Evolutionary conservation across 2,888 invertebrate species (phyloP), one percentile per base, ranked within the genome.

Genomic region (Pheosia gnoma): DNA sequence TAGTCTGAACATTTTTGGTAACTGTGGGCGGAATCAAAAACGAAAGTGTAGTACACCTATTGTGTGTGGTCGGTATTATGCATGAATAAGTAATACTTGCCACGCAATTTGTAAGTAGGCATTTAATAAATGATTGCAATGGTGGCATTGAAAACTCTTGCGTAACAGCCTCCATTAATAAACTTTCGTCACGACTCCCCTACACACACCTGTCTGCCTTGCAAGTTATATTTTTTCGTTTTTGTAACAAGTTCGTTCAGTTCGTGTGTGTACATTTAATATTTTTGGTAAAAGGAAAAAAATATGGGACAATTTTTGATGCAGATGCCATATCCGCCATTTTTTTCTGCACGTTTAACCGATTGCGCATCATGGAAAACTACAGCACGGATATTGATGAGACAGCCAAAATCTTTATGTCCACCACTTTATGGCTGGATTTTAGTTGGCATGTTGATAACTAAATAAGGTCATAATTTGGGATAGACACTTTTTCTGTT

Each of bases 121-220:
- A 78, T 79, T 75, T 76, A 74, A 75, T 78, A 79, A 74, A 74
- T 66, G 66, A 70, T 71, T 82, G 77, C 75, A 74, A 68, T 79
- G 77, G 75, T 84, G 87, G 78, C 88, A 89, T 90, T 89, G 88
- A 86, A 77, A 77, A 79, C 62, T 61, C 71, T 90, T 87, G 87
- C 81, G 81, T 86, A 88, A 87, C 76, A 68, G 70, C 70, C 65
- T 68, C 69, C 74, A 76, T 78, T 25, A 25, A 74, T 76, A 55
- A 53, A 38, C 81, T 82, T 83, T 78, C 80, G 82, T 83, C 86
- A 88, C 85, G 84, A 84, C 70, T 61, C 61, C 61, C 56, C 37
- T 25, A 25, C 25, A 25, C 25, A 25, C 59, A 66, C 56, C 39
- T 55, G 64, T 77, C 77, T 59, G 58, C 54, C 57, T 70, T 73